phyloP scores from a whole-genome alignment of 1,140 invertebrate species.

The Leguminivora glycinivorella region DNA sequence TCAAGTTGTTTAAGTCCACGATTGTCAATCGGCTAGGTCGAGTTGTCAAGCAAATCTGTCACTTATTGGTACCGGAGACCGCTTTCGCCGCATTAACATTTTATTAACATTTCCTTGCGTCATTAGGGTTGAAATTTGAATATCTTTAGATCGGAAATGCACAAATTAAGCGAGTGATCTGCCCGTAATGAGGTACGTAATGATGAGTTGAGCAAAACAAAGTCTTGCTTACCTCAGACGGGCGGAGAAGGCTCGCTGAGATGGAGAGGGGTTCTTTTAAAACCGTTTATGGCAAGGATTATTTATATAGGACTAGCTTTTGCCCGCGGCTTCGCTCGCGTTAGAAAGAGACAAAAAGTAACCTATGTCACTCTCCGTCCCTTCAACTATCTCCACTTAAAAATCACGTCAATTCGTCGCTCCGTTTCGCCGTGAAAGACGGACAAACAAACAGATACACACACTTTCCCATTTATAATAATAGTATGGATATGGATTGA shows the following conservation, averaged over 20 bases:
- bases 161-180: conserved; percentile 78
- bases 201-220: conserved; percentile 74
- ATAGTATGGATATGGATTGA: no score
- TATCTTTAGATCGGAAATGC: conserved; percentile 77
- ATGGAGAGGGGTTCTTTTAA: conserved; percentile 46
- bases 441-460: no score
- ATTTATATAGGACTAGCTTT: no score
- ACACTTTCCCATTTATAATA: not conserved
- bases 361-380: no score
- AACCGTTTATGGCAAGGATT: no score
- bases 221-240: conserved; percentile 72
- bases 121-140: conserved; percentile 77
- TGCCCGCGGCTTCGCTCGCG: no score
- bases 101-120: conserved; percentile 76
- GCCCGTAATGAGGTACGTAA: conserved; percentile 76
- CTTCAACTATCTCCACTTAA: no score
- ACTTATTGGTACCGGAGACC: conserved; percentile 65
- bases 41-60: conserved; percentile 78
- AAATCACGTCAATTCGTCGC: no score
- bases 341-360: no score
- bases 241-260: conserved; percentile 36
- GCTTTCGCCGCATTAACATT: conserved; percentile 75
- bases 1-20: no score
- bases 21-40: no score
- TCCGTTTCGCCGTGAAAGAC: no score